phyloP scores from a whole-genome alignment of 2,797 vertebrate species.

The Myotis findleyi region DNA sequence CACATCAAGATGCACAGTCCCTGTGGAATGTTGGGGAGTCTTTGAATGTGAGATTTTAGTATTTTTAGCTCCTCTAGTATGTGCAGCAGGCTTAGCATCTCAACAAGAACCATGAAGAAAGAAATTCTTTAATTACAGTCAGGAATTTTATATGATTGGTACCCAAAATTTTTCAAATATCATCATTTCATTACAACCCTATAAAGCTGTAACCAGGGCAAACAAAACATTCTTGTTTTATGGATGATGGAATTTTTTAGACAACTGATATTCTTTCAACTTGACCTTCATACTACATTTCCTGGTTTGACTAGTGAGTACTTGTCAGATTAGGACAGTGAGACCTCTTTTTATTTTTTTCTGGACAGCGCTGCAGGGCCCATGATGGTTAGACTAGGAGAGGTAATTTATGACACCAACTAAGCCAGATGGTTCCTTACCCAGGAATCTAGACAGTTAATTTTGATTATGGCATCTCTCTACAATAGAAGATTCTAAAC shows the following conservation, averaged over 20 bases:
- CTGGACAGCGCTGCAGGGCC: not conserved
- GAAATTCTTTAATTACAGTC: not conserved
- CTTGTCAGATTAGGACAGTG: not conserved
- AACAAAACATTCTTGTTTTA: not conserved
- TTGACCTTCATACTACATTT: not conserved
- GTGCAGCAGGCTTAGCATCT: not conserved
- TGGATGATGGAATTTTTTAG: not conserved
- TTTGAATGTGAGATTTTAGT: not conserved
- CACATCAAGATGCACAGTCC: too few relatives aligned
- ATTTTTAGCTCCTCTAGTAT: not conserved
- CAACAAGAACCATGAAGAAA: not conserved
- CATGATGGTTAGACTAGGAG: not conserved
- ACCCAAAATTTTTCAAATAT: not conserved
- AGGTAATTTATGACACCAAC: rapidly evolving
- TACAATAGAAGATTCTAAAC: not conserved
- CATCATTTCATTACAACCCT: not conserved
- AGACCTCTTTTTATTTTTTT: not conserved
- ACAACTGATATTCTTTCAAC: not conserved
- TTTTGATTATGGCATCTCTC: not conserved
- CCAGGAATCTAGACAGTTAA: not conserved
- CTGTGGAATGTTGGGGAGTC: not conserved
- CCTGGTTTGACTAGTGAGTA: not conserved
- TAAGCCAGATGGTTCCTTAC: not conserved
- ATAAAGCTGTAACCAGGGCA: not conserved
- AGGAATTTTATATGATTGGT: not conserved